Evolutionary conservation across 2,888 invertebrate genomes (phyloP).

Genomic region (Drosophila neonasuta): DNA sequence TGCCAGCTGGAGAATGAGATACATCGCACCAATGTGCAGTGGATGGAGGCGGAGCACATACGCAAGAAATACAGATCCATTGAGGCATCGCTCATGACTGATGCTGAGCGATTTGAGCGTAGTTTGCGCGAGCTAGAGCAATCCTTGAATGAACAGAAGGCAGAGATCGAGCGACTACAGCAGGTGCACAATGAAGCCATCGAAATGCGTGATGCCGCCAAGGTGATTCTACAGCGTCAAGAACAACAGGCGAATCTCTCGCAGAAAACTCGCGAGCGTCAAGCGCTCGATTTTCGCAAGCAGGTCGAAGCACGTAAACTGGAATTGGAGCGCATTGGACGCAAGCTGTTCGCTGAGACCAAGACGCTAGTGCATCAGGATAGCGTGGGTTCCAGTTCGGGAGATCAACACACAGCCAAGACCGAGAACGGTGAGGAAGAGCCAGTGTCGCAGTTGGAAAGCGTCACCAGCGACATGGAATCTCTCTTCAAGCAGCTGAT

Average conservation of each 20-base stretch:
- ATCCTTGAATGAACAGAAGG: slow-evolving; percentile 86
- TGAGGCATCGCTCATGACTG: slow-evolving; percentile 86
- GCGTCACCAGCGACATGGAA: slow-evolving; percentile 83
- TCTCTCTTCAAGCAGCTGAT: slow-evolving; percentile 88
- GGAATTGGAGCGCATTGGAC: slow-evolving; percentile 90
- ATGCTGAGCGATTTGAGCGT: slow-evolving; percentile 89
- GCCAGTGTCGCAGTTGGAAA: slow-evolving; percentile 77
- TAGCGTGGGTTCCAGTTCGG: slow-evolving; percentile 84
- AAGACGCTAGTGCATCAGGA: slow-evolving; percentile 84
- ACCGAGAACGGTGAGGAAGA: slow-evolving; percentile 79
- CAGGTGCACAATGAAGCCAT: slow-evolving; percentile 89
- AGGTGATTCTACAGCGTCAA: slow-evolving; percentile 86
- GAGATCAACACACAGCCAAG: slow-evolving; percentile 81
- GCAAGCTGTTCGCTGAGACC: slow-evolving; percentile 88
- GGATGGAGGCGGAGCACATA: slow-evolving; percentile 91
- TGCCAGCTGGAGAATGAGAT: slow-evolving; percentile 91
- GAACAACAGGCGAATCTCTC: slow-evolving; percentile 87
- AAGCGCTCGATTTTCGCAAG: slow-evolving; percentile 86
- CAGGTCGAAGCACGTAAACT: slow-evolving; percentile 88
- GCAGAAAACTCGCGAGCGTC: slow-evolving; percentile 86
- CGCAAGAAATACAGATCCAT: slow-evolving; percentile 90
- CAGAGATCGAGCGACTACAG: slow-evolving; percentile 90
- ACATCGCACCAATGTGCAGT: slow-evolving; percentile 90
- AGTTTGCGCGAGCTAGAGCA: slow-evolving; percentile 88
- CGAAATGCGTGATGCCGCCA: slow-evolving; percentile 87